Conservation (phyloP, 2,888 invertebrate genomes). For the Cyrtodaria siliqua region DNA sequence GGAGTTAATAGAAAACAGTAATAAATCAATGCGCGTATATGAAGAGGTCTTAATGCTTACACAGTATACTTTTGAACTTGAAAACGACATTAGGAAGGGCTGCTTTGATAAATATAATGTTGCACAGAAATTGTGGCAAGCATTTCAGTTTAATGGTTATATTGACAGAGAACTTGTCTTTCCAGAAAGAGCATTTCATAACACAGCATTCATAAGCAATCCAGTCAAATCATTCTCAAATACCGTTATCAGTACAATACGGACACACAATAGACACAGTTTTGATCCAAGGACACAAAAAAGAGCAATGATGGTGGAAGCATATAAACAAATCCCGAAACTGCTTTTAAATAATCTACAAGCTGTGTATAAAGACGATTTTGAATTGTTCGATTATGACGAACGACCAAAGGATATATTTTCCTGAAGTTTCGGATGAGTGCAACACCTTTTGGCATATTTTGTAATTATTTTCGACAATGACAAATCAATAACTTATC, state of each 20-base stretch:
- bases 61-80: conserved; percentile 48
- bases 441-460: too few relatives aligned
- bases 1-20: background rate
- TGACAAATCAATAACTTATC: too few relatives aligned
- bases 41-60: conserved; percentile 46
- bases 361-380: conserved; percentile 48
- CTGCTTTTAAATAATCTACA: conserved; percentile 29
- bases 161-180: conserved; percentile 21
- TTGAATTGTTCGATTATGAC: conserved; percentile 60
- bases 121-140: conserved; percentile 42
- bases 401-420: too few relatives aligned
- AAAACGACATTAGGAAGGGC: background rate
- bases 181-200: conserved; percentile 7
- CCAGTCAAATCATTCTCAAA: background rate
- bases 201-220: background rate
- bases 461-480: too few relatives aligned
- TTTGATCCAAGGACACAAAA: conserved; percentile 24
- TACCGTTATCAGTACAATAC: conserved; percentile 11
- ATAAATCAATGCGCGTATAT: conserved; percentile 8
- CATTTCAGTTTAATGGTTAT: conserved; percentile 60
- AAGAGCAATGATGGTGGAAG: conserved; percentile 36
- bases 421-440: too few relatives aligned
- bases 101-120: conserved; percentile 45
- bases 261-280: background rate
- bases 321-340: conserved; percentile 32